Evolutionary conservation across 2,113 vertebrate genomes (phyloP), one percentile per base, ranked within the genome.

Genomic region (Toxotes chatareus): DNA sequence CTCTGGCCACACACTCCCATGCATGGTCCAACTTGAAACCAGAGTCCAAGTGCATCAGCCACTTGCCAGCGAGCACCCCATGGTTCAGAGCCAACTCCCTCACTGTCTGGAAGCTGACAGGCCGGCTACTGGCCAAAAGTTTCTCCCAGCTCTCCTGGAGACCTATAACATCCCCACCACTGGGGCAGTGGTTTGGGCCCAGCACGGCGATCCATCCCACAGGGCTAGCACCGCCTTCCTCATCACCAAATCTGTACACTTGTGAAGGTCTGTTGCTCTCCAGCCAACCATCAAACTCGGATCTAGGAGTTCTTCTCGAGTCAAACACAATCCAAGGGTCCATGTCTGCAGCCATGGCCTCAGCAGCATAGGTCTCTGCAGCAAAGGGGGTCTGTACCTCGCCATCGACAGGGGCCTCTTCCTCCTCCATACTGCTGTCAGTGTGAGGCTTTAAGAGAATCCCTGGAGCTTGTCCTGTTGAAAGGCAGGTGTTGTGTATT

Each of bases 1-100:
- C 96, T 40, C 94, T 88, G 59, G 97, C 96, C 12, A 97, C 93
- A 62, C 97, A 93, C 71, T 95, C 94, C 97, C 97, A 98, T 10
- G 97, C 97, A 0, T 95, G 95, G 90, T 97, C 96, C 90, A 97
- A 83, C 93, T 98, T 98, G 87, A 97, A 98, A 66, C 97, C 97
- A 0, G 95, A 85, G 60, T 96, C 95, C 92, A 98, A 82, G 84
- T 97, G 93, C 94, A 98, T 96, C 6, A 98, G 94, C 97, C 97
- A 98, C 88, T 97, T 98, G 8, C 97, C 97, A 0, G 93, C 44
- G 16, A 97, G 96, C 78, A 97, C 97, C 0, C 86, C 79, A 65
- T 97, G 95, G 88, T 97, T 97, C 47, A 97, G 92, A 1, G 97
- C 97, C 80, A 98, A 93, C 89, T 97, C 96, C 72, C 93, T 95